A percentile compares a stretch with the other conserved stretches of the same genome.
phyloP scores from a whole-genome alignment of 35 echinoderm and acorn worm species.

The Antedon bifida region DNA sequence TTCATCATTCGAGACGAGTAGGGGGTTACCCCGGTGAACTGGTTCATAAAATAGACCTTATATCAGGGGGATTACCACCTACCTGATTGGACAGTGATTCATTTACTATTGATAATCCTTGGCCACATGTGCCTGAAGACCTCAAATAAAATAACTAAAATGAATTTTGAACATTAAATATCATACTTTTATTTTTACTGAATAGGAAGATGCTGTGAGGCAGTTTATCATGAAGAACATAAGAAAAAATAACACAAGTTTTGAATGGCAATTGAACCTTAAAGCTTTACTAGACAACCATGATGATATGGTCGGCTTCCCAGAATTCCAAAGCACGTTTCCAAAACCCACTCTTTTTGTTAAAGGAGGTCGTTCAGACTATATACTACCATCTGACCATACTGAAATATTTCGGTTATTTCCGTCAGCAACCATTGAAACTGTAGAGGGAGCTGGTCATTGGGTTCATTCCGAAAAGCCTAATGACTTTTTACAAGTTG shows the following conservation, averaged over 20 bases:
- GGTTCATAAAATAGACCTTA: too few relatives aligned
- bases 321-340: constrained; percentile 13
- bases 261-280: constrained; percentile 63
- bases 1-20: too few relatives aligned
- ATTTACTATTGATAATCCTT: too few relatives aligned
- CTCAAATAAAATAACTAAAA: too few relatives aligned
- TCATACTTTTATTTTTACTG: neutral
- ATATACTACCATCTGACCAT: constrained; percentile 38
- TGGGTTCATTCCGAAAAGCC: constrained; percentile 93
- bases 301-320: constrained; percentile 21
- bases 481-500: constrained; percentile 34
- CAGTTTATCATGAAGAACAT: constrained; percentile 79
- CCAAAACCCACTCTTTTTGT: constrained; percentile 40
- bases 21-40: too few relatives aligned
- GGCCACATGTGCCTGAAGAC: too few relatives aligned
- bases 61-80: too few relatives aligned
- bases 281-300: constrained; percentile 31
- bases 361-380: constrained; percentile 43
- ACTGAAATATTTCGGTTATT: constrained; percentile 46
- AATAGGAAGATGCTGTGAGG: constrained; percentile 33
- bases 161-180: too few relatives aligned
- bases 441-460: constrained; percentile 68
- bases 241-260: neutral
- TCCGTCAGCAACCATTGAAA: constrained; percentile 37
- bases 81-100: too few relatives aligned